Percentiles rank a stretch among this genome's conserved stretches.
Conservation (phyloP, 2,888 invertebrate genomes). For the Cataglyphis cursor region DNA sequence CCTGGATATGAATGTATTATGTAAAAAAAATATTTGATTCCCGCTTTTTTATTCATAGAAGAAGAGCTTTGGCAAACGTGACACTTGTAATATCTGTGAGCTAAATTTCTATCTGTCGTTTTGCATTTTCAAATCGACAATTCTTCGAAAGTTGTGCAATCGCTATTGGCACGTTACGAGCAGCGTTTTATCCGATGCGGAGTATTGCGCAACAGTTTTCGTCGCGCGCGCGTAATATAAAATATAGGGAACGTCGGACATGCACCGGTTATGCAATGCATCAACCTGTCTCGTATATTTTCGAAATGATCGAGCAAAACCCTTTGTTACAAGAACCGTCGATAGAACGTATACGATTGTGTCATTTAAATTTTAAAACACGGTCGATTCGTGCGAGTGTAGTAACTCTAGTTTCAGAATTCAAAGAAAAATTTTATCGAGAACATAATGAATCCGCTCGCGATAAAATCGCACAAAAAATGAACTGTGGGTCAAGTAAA, state of each 20-base stretch:
- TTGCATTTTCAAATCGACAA: constrained; percentile 25
- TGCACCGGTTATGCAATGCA: constrained; percentile 39
- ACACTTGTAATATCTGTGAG: constrained; percentile 16
- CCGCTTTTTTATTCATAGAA: not conserved
- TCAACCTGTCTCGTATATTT: constrained; percentile 54
- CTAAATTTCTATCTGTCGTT: constrained; percentile 26
- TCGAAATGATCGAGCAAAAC: constrained; percentile 41
- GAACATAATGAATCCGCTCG: not conserved
- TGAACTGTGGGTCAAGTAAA: not conserved
- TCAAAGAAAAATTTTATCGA: not conserved
- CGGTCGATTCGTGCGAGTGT: not conserved
- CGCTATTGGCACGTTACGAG: constrained; percentile 37
- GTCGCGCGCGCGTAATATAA: constrained; percentile 32
- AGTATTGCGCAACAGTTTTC: constrained; percentile 50
- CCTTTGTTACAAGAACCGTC: constrained; percentile 25
- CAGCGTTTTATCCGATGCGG: constrained; percentile 24
- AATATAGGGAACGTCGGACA: constrained; percentile 40
- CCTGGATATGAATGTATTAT: not conserved
- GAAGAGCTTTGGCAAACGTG: not conserved
- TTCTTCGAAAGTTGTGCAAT: constrained; percentile 36
- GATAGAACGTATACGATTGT: not conserved
- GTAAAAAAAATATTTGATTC: not conserved
- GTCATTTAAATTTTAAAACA: constrained; percentile 18
- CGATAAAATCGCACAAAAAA: not conserved
- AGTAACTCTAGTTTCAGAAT: not conserved